Base-by-base conservation (phyloP, 2,888 invertebrate species). In the Lasioglossum malachurum region DNA sequence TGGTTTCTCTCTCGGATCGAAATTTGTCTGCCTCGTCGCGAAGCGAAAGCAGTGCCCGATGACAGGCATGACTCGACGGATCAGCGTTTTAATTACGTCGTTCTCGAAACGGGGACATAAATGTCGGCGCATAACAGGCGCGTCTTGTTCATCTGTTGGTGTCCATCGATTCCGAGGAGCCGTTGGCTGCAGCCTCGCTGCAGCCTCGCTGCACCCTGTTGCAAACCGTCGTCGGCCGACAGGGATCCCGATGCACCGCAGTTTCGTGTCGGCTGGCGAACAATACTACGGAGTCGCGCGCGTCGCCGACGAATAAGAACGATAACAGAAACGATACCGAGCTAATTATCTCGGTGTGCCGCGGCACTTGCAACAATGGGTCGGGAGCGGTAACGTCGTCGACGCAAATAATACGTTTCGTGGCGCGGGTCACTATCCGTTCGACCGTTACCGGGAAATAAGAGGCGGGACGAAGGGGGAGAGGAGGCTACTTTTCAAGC, bases 311-410 rank as follows among this genome's bases (percentile, higher is more conserved):
- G 78, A 80, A 82, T 67, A 80, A 83, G 74, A 82, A 86, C 73
- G 87, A 86, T 86, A 86, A 77, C 75, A 78, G 79, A 74, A 83
- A 87, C 83, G 86, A 81, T 83, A 72, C 75, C 77, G 79, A 76
- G 79, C 78, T 83, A 87, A 87, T 87, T 87, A 87, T 87, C 87
- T 78, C 73, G 41, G 12, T 23, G 14, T 69, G 35, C 53, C 60
- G 38, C 44, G 49, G 35, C 73, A 73, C 80, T 80, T 67, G 79
- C 74, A 83, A 83, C 87, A 87, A 87, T 87, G 81, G 75, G 67
- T 69, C 75, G 35, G 71, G 69, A 35, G 49, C 80, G 41, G 78
- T 75, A 86, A 80, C 53, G 53, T 53, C 80, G 75, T 31, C 77
- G 83, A 69, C 67, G 78, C 80, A 76, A 83, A 83, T 73, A 80